Evolutionary conservation across 2,888 invertebrate species (phyloP).

Genomic region (Ochlodes sylvanus): DNA sequence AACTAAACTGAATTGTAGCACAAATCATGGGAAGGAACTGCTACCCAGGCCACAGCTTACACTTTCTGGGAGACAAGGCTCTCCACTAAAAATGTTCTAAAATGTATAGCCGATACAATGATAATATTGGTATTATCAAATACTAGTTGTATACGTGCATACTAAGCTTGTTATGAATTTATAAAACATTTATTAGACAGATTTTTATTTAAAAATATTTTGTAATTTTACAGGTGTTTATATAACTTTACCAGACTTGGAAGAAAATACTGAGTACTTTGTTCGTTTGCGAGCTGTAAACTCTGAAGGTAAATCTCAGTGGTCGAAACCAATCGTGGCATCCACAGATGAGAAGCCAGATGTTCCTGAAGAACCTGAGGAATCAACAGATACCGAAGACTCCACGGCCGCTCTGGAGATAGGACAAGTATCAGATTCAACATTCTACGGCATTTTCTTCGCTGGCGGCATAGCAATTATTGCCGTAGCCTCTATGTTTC

Average conservation of each 20-base stretch:
- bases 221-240: slow-evolving; percentile 49
- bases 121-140: too few relatives aligned
- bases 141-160: too few relatives aligned
- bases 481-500: slow-evolving; percentile 60
- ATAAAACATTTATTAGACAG: too few relatives aligned
- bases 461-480: slow-evolving; percentile 61
- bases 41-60: too few relatives aligned
- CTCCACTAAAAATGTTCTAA: too few relatives aligned
- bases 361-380: slow-evolving; percentile 27
- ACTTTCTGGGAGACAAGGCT: too few relatives aligned
- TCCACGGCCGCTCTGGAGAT: slow-evolving; percentile 34
- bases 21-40: too few relatives aligned
- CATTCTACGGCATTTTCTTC: slow-evolving; percentile 69
- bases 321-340: slow-evolving; percentile 56
- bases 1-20: too few relatives aligned
- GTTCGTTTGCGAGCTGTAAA: slow-evolving; percentile 60
- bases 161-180: too few relatives aligned
- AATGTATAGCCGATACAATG: too few relatives aligned
- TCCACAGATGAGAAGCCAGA: slow-evolving; percentile 45
- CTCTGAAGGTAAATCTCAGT: slow-evolving; percentile 59
- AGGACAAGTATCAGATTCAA: slow-evolving; percentile 42
- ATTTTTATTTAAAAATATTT: too few relatives aligned
- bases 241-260: slow-evolving; percentile 51
- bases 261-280: slow-evolving; percentile 62
- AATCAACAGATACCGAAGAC: slow-evolving; percentile 32